Base-by-base conservation (phyloP, 2,797 vertebrate species). In the Hylomyscus alleni region DNA sequence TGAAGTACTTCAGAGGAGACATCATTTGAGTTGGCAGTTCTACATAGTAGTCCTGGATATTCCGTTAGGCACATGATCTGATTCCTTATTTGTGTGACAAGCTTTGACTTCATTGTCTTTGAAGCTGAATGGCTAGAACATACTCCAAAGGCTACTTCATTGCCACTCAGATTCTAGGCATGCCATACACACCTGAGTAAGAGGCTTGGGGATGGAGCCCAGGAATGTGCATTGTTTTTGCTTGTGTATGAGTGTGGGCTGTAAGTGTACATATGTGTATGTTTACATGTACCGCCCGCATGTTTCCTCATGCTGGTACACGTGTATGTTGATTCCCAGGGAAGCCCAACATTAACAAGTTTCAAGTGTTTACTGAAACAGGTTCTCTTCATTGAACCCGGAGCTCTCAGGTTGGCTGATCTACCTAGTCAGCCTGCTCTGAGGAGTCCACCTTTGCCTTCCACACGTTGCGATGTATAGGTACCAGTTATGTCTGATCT, bases 131-230 rank as follows among this genome's bases (percentile, higher is more conserved):
- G 40, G 40, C 75, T 29, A 40, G 40, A 82, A 19, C 13, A 37
- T 29, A 13, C 26, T 44, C 37, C 19, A 0, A 62, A 31, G 31
- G 6, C 24, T 29, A 60, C 7, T 40, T 62, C 20, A 11, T 24
- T 1, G 7, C 13, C 31, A 13, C 22, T 14, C 34, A 22, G 15
- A 5, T 14, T 29, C 8, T 37, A 19, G 44, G 11, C 19, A 29
- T n/a, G 26, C 4, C 12, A 11, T 3, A 0, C 13, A 24, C 6
- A 13, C 22, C 76, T n/a, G 13, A 37, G 13, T 20, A 34, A 89
- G 56, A 37, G 54, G 3, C 7, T 12, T 19, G 0, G 1, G 11
- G 1, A 5, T 1, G 15, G 34, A 60, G 60, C 22, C 84, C 2
- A 54, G 6, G 56, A 17, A 80, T 29, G 26, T 37, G 22, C 17